Evolutionary conservation across 35 echinoderm and acorn worm species (phyloP), one percentile per base, ranked within the genome.

Genomic region (Ophioderma brevispina): DNA sequence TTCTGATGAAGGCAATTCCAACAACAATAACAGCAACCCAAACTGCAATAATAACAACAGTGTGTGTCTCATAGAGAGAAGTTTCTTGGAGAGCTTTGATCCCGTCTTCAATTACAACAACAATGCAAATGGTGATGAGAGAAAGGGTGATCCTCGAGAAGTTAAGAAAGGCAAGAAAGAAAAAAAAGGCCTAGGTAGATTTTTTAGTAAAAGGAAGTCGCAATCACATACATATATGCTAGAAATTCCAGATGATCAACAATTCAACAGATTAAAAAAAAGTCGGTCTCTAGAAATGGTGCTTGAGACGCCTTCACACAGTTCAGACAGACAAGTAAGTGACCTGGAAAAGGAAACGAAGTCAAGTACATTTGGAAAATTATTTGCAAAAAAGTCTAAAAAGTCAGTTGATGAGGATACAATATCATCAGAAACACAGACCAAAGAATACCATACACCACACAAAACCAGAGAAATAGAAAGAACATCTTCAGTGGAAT

Each of bases 1-100:
- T 80, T 96, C 94, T 40, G 94, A 96, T 90, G 89, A 87, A 23
- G 59, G 64, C 39, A 96, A 96, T 84, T 93, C 90, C 79, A 96
- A 96, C 39, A 96, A 96, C 79, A 96, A 93, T 78, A 96, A 96
- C 77, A 93, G 90, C 78, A 93, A 94, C 78, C 40, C 76, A 91
- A 50, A 92, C 86, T 89, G 83, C 25, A 31, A 37, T 40, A 52
- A 81, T 1, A 70, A 70, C 59, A 70, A 70, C 59, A 70, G 59
- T 70, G 59, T 70, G 59, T 70, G 59, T 25, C 59, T 70, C 59
- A 8, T 70, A 70, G 59, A 70, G 1, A 70, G 59, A 15, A 70
- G 59, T 2, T 70, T 25, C n/a, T 15, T 70, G 59, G 85, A 87
- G 36, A 75, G 76, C 64, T 19, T 77, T 63, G 75, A 55, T 50